Conservation (phyloP, 2,797 vertebrate species). For the Spinibarbus caldwelli region DNA sequence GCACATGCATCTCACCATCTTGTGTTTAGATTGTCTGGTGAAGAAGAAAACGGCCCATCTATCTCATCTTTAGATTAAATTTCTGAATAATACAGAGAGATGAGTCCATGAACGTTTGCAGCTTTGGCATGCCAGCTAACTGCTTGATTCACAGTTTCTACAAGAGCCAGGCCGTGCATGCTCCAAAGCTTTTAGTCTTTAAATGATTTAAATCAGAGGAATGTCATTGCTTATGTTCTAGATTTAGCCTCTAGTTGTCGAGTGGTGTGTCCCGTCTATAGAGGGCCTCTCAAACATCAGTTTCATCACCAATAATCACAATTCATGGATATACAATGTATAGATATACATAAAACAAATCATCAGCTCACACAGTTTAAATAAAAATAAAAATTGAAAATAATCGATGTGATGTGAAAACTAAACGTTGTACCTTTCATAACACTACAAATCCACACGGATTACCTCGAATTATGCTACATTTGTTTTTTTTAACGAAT, state of each 20-base stretch:
- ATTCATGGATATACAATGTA: conserved; percentile 58
- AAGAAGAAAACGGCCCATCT: not conserved
- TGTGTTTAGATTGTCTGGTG: not conserved
- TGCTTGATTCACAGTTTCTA: not conserved
- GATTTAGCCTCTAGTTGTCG: not conserved
- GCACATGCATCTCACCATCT: not conserved
- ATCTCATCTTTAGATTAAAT: not conserved
- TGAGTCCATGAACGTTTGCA: not conserved
- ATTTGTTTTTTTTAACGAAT: conserved; percentile 38
- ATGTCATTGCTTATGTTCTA: not conserved
- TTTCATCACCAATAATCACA: conserved; percentile 77
- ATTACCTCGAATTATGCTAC: conserved; percentile 50
- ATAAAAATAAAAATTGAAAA: conserved; percentile 55
- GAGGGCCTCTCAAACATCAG: conserved; percentile 72
- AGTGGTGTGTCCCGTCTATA: conserved; percentile 1
- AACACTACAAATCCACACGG: conserved; percentile 20
- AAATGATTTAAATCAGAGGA: not conserved
- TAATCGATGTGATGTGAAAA: conserved; percentile 61
- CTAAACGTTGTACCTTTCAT: conserved; percentile 27
- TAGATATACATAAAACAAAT: conserved; percentile 39
- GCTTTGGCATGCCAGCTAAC: not conserved
- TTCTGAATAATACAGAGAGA: not conserved
- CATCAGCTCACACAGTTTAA: conserved; percentile 65
- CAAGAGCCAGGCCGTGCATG: not conserved
- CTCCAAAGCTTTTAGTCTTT: not conserved